Evolutionary conservation across 2,888 invertebrate species (phyloP).

Genomic region (Odontocerum albicorne): DNA sequence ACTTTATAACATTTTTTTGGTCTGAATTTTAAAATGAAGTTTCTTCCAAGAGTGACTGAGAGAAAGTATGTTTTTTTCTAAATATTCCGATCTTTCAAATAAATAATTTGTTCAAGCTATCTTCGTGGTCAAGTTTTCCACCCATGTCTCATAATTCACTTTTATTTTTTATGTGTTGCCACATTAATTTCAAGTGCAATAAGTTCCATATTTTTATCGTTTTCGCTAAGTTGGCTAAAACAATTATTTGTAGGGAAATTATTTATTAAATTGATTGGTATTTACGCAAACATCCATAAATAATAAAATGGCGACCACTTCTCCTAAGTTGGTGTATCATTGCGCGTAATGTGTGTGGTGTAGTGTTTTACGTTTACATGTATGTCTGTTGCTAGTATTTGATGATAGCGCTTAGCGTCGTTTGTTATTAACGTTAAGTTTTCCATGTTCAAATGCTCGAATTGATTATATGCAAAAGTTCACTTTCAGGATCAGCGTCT

Average conservation of each 20-base stretch:
- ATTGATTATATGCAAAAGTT: conserved; percentile 18
- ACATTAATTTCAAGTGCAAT: conserved; percentile 5
- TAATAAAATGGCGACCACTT: conserved; percentile 60
- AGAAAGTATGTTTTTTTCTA: too few species aligned
- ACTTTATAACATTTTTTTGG: too few species aligned
- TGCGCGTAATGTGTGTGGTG: conserved; percentile 29
- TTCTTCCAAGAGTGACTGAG: too few species aligned
- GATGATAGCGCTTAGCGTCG: conserved; percentile 21
- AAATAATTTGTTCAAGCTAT: too few species aligned
- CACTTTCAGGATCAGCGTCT: conserved; percentile 28
- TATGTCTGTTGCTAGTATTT: conserved; percentile 17
- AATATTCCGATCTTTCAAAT: too few species aligned
- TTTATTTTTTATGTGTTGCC: conserved; percentile 13
- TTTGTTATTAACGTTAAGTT: conserved; percentile 24
- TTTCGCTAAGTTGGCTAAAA: conserved; percentile 26
- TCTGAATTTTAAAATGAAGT: too few species aligned
- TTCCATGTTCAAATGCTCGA: conserved; percentile 15
- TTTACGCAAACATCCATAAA: conserved; percentile 46
- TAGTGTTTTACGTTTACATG: conserved; percentile 26
- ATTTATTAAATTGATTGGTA: conserved; percentile 36
- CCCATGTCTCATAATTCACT: too few species aligned
- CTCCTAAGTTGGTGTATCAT: conserved; percentile 28
- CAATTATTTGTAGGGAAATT: conserved; percentile 33
- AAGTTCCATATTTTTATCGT: conserved; percentile 24
- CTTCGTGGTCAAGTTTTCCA: too few species aligned